Evolutionary conservation across 2,888 invertebrate genomes (phyloP), one percentile per base, ranked within the genome.

Genomic region (Hedychridium roseum): DNA sequence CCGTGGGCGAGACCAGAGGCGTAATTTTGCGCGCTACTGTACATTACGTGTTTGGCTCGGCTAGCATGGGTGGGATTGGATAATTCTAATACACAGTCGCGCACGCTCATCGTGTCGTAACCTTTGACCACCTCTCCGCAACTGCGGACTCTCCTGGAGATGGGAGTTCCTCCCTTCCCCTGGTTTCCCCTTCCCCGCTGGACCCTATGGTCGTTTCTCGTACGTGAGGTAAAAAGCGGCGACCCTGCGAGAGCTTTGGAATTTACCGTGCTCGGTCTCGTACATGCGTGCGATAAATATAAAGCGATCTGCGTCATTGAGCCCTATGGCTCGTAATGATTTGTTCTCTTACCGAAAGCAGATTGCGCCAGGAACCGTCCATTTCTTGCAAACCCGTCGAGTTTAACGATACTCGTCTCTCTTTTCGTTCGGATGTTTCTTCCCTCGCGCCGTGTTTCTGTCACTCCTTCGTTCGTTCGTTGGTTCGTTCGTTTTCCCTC

Each of bases 11-110:
- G 11, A 17, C 30, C 36, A 15, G 36, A 31, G 16, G 35, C 36
- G 52, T 54, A 57, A 59, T 60, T 67, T 64, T 59, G 54, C 40
- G 11, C 41, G 42, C 45, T 50, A 54, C 57, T 54, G 59, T 66
- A 62, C 57, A 52, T 63, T 60, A 57, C 50, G 54, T 56, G 55
- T 61, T 63, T 54, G 46, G 53, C 43, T 49, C 45, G 49, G 46
- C 37, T 50, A 57, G 55, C 37, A 30, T 44, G 41, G 54, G 54
- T 56, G 62, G 64, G 60, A 64, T 66, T 64, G 67, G 60, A 65
- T 70, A 68, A 71, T 71, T 71, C 65, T 68, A 70, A 70, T 65
- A 66, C 61, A 65, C 61, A 60, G 64, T 62, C 58, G 53, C 60
- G 54, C 64, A 54, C 43, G 43, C 28, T 50, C 46, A 43, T 46